Percentiles rank a stretch among this genome's conserved stretches.
These are phyloP conservation scores for Chlamydotis undulata DNA, from an alignment of 2,113 vertebrate species.

Conservation along the genomic window DNA sequence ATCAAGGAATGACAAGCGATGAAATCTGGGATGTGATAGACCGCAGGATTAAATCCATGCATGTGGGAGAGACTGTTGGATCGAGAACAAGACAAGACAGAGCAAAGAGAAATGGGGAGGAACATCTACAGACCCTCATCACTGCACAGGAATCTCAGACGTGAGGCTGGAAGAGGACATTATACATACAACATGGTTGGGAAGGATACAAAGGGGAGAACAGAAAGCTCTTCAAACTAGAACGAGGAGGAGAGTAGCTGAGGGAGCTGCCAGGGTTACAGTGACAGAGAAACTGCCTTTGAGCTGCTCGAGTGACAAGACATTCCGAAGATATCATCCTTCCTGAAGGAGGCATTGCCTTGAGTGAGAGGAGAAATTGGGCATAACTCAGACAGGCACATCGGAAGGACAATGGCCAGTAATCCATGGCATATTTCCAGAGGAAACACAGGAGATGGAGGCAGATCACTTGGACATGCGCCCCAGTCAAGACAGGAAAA, in stretches of 20 bases:
- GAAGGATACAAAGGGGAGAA: background rate
- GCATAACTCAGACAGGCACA: background rate
- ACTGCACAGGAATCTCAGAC: background rate
- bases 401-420: background rate
- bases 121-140: background rate
- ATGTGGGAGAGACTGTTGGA: background rate
- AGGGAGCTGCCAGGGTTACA: background rate
- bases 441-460: background rate
- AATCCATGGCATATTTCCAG: background rate
- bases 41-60: background rate
- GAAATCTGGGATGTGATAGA: background rate
- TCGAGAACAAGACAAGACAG: background rate
- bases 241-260: background rate
- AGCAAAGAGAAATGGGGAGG: background rate
- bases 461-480: accelerated
- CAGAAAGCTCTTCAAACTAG: background rate
- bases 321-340: background rate
- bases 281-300: background rate
- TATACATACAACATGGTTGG: background rate
- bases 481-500: accelerated
- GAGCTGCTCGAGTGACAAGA: background rate
- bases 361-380: background rate
- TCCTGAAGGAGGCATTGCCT: background rate
- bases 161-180: background rate
- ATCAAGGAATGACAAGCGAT: background rate